These are phyloP conservation scores for Anthrax anthrax DNA, from an alignment of 2,888 invertebrate species.

Conservation along the genomic window DNA sequence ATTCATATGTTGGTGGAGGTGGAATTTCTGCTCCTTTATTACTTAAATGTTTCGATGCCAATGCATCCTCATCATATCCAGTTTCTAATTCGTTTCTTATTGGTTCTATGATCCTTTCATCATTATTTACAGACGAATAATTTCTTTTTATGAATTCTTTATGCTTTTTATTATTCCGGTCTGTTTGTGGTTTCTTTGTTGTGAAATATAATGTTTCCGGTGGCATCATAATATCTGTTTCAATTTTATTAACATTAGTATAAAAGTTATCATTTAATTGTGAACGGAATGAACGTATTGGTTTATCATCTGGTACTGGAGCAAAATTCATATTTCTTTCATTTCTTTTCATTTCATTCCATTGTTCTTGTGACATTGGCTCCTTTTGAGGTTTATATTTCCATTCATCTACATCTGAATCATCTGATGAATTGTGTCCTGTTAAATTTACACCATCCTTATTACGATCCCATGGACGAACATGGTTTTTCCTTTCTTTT, in stretches of 20 bases:
- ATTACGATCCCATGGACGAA: conserved; percentile 53
- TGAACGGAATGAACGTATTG: conserved; percentile 24
- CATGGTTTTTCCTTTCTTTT: conserved; percentile 33
- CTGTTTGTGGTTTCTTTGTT: conserved; percentile 16
- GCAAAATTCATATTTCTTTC: conserved; percentile 67
- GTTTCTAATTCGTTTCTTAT: conserved; percentile 5
- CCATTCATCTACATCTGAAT: conserved; percentile 20
- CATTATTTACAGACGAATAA: conserved; percentile 2
- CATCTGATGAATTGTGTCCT: conserved; percentile 1
- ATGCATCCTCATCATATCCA: conserved; percentile 4
- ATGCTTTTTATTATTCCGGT: conserved; percentile 6
- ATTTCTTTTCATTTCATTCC: conserved; percentile 47
- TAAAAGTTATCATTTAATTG: too few relatives aligned
- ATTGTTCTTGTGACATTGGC: conserved; percentile 32
- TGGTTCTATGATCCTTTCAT: conserved; percentile 1
- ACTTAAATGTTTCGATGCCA: neutral
- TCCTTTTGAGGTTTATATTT: conserved; percentile 25
- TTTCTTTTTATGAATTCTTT: conserved; percentile 7
- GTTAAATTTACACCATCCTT: conserved; percentile 36
- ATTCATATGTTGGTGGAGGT: conserved; percentile 50
- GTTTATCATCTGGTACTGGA: conserved; percentile 35
- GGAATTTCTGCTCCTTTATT: conserved; percentile 40
- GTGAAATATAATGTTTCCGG: conserved; percentile 24
- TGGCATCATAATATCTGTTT: conserved; percentile 5
- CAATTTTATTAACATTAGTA: neutral